These are phyloP conservation scores for Philotrypesis tridentata DNA, from an alignment of 1,140 invertebrate genomes.

Conservation along the genomic window DNA sequence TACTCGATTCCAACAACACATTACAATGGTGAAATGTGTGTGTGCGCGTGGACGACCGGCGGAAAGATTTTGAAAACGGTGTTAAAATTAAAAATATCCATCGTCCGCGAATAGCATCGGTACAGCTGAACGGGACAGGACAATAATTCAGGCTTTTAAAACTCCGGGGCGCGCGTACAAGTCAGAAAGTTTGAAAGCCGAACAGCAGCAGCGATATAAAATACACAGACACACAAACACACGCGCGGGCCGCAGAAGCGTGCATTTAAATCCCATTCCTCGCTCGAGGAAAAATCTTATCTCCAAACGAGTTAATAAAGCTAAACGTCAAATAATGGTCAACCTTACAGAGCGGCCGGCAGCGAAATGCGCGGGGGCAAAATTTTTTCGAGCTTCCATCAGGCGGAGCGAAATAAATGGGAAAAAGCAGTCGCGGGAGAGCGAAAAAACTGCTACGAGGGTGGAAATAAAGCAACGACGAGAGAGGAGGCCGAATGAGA, in stretches of 20 bases:
- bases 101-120: too few species aligned
- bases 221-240: too few species aligned
- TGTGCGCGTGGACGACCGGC: too few species aligned
- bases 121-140: not conserved
- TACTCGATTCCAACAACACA: not conserved
- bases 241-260: not conserved
- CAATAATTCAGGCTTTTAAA: constrained; percentile 19
- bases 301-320: constrained; percentile 47
- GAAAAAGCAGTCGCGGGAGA: constrained; percentile 5
- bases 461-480: constrained; percentile 5
- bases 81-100: too few species aligned
- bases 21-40: too few species aligned
- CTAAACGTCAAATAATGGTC: constrained; percentile 44
- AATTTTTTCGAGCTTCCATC: constrained; percentile 44
- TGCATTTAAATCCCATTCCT: constrained; percentile 30
- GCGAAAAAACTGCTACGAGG: not conserved
- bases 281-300: constrained; percentile 43
- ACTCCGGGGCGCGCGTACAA: not conserved
- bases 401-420: constrained; percentile 40
- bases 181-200: constrained; percentile 4
- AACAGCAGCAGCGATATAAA: not conserved
- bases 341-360: constrained; percentile 5
- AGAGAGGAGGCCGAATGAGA: not conserved
- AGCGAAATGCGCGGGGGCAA: constrained; percentile 2
- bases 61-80: too few species aligned